Conservation (phyloP, 1,140 invertebrate genomes). For the Pantala flavescens region DNA sequence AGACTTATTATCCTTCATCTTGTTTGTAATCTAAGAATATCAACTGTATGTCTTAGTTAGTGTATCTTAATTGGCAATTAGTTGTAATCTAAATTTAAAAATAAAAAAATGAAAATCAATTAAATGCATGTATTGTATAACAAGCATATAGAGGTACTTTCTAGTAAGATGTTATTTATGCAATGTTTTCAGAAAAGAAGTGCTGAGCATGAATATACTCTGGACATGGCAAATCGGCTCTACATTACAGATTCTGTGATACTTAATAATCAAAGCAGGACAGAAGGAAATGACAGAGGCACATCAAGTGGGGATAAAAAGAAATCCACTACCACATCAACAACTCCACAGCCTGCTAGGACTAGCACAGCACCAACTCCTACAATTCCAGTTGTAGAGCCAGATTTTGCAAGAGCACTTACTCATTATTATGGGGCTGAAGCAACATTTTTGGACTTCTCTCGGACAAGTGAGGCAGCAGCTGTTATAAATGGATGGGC, state of each 20-base stretch:
- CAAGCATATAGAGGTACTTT: too few species aligned
- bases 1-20: too few species aligned
- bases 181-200: not conserved
- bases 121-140: too few species aligned
- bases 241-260: not conserved
- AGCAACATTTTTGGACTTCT: slow-evolving; percentile 44
- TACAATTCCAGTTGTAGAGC: not conserved
- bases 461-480: slow-evolving; percentile 38
- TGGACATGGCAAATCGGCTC: not conserved
- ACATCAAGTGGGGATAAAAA: not conserved
- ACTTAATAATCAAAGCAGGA: not conserved
- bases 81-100: too few species aligned
- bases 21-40: too few species aligned
- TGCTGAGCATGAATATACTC: not conserved
- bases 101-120: too few species aligned
- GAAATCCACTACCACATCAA: not conserved
- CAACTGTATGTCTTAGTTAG: too few species aligned
- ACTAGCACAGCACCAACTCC: not conserved
- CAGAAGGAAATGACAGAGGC: not conserved
- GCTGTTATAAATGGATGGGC: slow-evolving; percentile 62
- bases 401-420: not conserved
- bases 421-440: not conserved
- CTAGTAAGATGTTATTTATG: too few species aligned
- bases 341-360: not conserved
- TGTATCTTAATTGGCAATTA: too few species aligned